A percentile compares a stretch with the other conserved stretches of the same genome.
Conservation (phyloP, 2,113 vertebrate species). For the Chaetops frenatus region DNA sequence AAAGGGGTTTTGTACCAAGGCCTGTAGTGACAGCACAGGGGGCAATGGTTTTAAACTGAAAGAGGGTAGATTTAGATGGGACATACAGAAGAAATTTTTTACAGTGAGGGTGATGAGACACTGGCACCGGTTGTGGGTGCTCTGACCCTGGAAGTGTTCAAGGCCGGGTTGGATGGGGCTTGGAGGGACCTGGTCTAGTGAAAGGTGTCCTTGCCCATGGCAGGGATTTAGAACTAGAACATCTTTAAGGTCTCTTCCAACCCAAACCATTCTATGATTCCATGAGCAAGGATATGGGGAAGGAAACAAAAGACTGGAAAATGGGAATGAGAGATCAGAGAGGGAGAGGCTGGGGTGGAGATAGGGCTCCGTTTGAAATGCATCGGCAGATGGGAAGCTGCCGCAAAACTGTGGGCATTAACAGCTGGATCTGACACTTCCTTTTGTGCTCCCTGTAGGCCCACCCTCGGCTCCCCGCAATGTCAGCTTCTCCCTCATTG, state of each 20-base stretch:
- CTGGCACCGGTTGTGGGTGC: not conserved
- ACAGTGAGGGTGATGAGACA: not conserved
- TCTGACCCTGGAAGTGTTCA: not conserved
- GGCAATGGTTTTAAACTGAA: not conserved
- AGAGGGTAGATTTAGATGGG: not conserved
- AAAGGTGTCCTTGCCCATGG: not conserved
- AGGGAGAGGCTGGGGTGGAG: not conserved
- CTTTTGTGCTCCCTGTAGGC: constrained; percentile 42
- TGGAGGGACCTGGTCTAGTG: not conserved
- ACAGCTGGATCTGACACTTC: not conserved
- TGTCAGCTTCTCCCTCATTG: constrained; percentile 66
- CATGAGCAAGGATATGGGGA: not conserved
- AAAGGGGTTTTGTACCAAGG: not conserved
- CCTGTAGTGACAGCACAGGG: not conserved
- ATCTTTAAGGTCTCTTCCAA: not conserved
- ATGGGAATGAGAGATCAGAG: not conserved
- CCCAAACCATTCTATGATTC: not conserved
- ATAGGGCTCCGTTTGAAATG: not conserved
- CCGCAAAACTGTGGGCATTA: not conserved
- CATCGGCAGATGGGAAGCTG: not conserved
- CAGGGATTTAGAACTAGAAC: not conserved
- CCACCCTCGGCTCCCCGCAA: constrained; percentile 71
- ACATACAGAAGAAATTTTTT: not conserved
- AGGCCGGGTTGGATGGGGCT: not conserved
- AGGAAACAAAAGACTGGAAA: not conserved